A percentile compares a stretch with the other conserved stretches of the same genome.
phyloP scores from a whole-genome alignment of 2,797 vertebrate genomes.

The Poeciliopsis gracilis region DNA sequence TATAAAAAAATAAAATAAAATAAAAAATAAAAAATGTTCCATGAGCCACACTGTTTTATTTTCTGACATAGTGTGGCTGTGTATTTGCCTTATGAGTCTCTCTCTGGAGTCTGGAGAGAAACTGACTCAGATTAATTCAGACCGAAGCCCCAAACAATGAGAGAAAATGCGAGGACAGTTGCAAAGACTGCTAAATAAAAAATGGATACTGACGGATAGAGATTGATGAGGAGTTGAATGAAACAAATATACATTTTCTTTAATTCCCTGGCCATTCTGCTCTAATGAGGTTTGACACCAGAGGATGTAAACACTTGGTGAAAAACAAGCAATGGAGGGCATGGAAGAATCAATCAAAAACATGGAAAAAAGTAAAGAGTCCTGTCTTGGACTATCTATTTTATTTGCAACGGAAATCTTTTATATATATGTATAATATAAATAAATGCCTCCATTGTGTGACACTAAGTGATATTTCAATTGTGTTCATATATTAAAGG shows the following conservation, averaged over 20 bases:
- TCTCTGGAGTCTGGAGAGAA: conserved; percentile 48
- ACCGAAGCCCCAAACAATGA: conserved; percentile 53
- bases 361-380: conserved; percentile 48
- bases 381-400: not conserved
- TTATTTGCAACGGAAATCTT: not conserved
- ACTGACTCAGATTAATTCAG: conserved; percentile 75
- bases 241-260: conserved; percentile 29
- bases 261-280: conserved; percentile 24
- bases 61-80: conserved; percentile 13
- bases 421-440: not conserved
- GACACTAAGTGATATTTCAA: not conserved
- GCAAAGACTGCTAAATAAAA: conserved; percentile 8
- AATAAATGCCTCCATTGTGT: too few relatives aligned
- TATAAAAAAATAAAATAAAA: not conserved
- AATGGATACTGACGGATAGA: not conserved
- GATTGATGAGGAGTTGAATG: conserved; percentile 33
- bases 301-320: conserved; percentile 20
- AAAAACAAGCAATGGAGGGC: conserved; percentile 10
- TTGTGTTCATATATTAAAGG: not conserved
- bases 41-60: conserved; percentile 5
- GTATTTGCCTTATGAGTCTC: conserved; percentile 66
- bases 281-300: not conserved
- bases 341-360: conserved; percentile 13
- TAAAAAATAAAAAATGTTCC: not conserved
- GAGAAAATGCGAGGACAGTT: conserved; percentile 28